Evolutionary conservation across 2,888 invertebrate genomes (phyloP), one percentile per base, ranked within the genome.

Genomic region (Campopleginae sp.): DNA sequence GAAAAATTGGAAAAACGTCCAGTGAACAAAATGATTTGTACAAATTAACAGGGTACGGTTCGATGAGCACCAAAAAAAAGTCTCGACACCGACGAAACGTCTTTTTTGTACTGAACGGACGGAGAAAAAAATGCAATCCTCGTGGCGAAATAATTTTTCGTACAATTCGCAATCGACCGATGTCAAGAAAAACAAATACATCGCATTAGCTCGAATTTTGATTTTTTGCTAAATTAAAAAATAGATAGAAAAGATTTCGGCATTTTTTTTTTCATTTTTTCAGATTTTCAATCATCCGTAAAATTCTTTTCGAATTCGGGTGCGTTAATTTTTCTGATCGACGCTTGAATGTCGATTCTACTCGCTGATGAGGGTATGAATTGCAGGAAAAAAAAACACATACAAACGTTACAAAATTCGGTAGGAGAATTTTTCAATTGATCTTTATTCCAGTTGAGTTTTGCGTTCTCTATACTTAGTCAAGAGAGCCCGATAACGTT

Each of bases 31-130:
- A 65, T 81, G 74, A 31, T 78, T 71, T 78, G 75, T 85, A 81
- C 70, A 85, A 76, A 80, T 82, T 71, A 82, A 51, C 61, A 54
- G 31, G 14, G 38, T 48, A 65, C 58, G 46, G 70, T 19, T 78
- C 51, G 65, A 74, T 27, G 78, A 82, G 85, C 85, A 85, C 82
- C 85, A 75, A 63, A 79, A 8, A 48, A 46, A 27, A 27, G 42
- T 33, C 38, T 19, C 23, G 23, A 33, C 48, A 51, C 54, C 51
- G 72, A 54, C 51, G 33, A 33, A 54, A 54, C 14, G 23, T n/a
- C 31, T 14, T 19, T 72, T 51, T 14, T 7, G 23, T 10, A 19
- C 65, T 38, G n/a, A 8, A 38, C 65, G 2, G 44, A 68, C 12
- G n/a, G n/a, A 33, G 8, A 19, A 51, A 51, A 23, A 51, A 51